Base-by-base conservation (phyloP, 2,888 invertebrate genomes). In the Thyatira batis region DNA sequence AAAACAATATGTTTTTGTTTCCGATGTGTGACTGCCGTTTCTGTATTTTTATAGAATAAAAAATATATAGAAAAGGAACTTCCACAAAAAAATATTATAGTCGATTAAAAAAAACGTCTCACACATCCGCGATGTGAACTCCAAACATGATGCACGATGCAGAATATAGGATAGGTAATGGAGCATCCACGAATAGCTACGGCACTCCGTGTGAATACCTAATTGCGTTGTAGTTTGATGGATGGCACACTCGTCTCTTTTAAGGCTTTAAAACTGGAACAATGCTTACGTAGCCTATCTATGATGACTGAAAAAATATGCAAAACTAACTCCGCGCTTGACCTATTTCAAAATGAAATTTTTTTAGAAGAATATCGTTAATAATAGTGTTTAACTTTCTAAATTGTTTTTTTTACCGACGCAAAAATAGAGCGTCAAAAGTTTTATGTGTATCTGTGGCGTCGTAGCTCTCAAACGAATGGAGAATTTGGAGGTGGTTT, bases 201-300 rank as follows among this genome's bases (percentile, higher is more conserved):
- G 20, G 48, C 27, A 39, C 39, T 39, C 39, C 17, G 17, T 17
- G 39, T 17, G 27, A 17, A 48, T 48, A 48, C 17, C 27, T 48
- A 48, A 48, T 48, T 48, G 27, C 11, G 27, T 48, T 48, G 48
- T 8, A 27, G 28, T 48, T 27, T 28, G 48, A 48, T 27, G 20
- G 48, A 48, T 20, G 20, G 46, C 25, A 46, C 17, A 27, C 48
- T 28, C 33, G 3, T 33, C 33, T 33, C 39, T 17, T 48, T 27
- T n/a, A 9, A 27, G 17, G 28, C 4, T 17, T 11, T 27, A 27
- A 20, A 17, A 20, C 17, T 10, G 10, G 23, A 9, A 25, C 46
- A 25, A 39, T 39, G 39, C 17, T 39, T 17, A 1, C 6, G 17
- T 39, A 39, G 13, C 11, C 33, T 33, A 33, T 23, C 3, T 23